Percentiles rank a stretch among this genome's conserved stretches.
These are phyloP conservation scores for Gasterosteus nipponicus DNA, from an alignment of 2,113 vertebrate genomes.

Conservation along the genomic window DNA sequence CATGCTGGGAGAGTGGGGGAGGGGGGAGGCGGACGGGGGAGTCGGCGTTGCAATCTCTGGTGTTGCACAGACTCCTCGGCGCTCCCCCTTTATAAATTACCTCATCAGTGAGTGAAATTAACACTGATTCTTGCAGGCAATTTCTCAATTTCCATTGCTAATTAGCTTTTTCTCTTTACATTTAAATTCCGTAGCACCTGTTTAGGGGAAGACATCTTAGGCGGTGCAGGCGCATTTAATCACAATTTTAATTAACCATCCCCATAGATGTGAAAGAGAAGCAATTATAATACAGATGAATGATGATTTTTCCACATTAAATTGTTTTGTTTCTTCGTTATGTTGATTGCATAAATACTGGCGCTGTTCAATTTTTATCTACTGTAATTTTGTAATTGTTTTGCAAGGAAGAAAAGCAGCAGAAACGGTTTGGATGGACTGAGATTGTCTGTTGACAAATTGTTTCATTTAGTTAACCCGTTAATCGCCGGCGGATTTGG, in stretches of 20 bases:
- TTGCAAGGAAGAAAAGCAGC: conserved; percentile 80
- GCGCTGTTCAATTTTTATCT: conserved; percentile 95
- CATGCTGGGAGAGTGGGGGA: conserved; percentile 85
- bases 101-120: conserved; percentile 99
- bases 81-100: conserved; percentile 99
- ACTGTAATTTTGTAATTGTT: conserved; percentile 99
- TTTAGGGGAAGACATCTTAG: conserved; percentile 99
- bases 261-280: conserved; percentile 99
- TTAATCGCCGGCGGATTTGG: conserved; percentile 81
- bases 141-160: conserved; percentile 99
- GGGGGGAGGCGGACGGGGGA: conserved; percentile 63
- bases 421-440: conserved; percentile 81
- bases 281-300: conserved; percentile 99
- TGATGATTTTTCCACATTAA: conserved; percentile 99
- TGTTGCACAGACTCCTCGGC: conserved; percentile 88
- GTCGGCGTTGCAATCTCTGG: conserved; percentile 89
- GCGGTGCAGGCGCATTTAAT: conserved; percentile 99
- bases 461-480: conserved; percentile 95
- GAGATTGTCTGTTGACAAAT: conserved; percentile 97
- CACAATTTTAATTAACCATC: conserved; percentile 99
- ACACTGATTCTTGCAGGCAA: conserved; percentile 99
- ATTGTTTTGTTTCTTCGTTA: conserved; percentile 99
- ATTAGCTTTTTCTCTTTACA: conserved; percentile 99
- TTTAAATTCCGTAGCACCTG: conserved; percentile 99
- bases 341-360: conserved; percentile 99